Percentiles rank a stretch among this genome's conserved stretches.
phyloP scores from a whole-genome alignment of 2,797 vertebrate genomes.

The Gadopsis bispinosus region DNA sequence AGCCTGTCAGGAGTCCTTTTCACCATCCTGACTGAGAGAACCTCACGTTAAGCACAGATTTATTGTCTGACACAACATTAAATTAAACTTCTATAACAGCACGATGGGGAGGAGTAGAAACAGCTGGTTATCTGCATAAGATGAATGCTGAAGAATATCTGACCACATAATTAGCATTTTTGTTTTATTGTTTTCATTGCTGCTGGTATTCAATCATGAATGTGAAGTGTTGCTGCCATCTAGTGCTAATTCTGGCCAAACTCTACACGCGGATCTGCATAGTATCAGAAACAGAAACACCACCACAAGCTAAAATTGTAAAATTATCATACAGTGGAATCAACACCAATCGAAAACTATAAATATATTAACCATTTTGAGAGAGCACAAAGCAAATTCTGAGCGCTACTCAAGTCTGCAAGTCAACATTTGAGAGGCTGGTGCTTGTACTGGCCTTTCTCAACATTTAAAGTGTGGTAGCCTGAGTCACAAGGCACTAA shows the following conservation, averaged over 20 bases:
- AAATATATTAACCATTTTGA: neutral
- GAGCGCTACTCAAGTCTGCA: neutral
- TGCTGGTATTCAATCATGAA: neutral
- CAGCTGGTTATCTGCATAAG: neutral
- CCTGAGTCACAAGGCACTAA: neutral
- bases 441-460: neutral
- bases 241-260: conserved; percentile 59
- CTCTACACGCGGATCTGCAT: neutral
- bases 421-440: neutral
- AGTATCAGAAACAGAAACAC: too few species aligned
- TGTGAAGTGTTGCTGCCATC: conserved; percentile 76
- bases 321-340: too few species aligned
- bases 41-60: neutral
- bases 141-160: conserved; percentile 6
- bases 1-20: neutral
- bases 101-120: neutral
- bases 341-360: too few species aligned
- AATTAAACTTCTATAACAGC: neutral
- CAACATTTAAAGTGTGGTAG: conserved; percentile 12
- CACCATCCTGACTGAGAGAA: neutral
- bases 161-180: neutral
- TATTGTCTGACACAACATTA: neutral
- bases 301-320: too few species aligned
- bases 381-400: neutral
- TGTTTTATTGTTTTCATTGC: neutral